These are phyloP conservation scores for Siniperca undulata DNA, from an alignment of 2,797 vertebrate genomes.

Conservation along the genomic window DNA sequence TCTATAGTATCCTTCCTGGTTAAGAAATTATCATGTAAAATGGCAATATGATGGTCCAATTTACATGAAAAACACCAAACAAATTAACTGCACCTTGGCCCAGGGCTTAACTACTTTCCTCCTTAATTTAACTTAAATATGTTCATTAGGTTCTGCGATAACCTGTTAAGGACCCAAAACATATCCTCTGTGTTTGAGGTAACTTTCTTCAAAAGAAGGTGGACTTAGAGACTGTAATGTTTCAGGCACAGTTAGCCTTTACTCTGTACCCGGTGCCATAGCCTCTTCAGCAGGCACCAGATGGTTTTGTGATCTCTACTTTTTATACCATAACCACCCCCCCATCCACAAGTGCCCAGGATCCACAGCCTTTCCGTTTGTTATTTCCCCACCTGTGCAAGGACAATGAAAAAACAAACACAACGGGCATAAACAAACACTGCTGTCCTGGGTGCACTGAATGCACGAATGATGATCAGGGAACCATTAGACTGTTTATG, in stretches of 20 bases:
- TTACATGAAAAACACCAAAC: not conserved
- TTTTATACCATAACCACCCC: not conserved
- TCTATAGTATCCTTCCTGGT: not conserved
- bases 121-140: not conserved
- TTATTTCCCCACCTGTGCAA: slow-evolving; percentile 37
- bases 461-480: slow-evolving; percentile 67
- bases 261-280: not conserved
- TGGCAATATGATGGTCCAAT: not conserved
- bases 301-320: slow-evolving; percentile 26
- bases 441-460: slow-evolving; percentile 44
- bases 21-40: not conserved
- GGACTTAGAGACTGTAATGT: not conserved
- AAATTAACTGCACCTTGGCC: not conserved
- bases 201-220: not conserved
- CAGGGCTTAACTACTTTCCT: not conserved
- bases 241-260: not conserved
- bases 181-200: not conserved
- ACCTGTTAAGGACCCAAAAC: not conserved
- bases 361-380: slow-evolving; percentile 28
- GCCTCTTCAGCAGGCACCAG: slow-evolving; percentile 24
- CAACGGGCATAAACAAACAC: slow-evolving; percentile 53
- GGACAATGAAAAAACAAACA: slow-evolving; percentile 46
- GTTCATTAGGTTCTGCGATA: not conserved
- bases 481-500: slow-evolving; percentile 75
- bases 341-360: not conserved